These are phyloP conservation scores for Digitonthophagus gazella DNA, from an alignment of 2,888 invertebrate genomes.

Conservation along the genomic window DNA sequence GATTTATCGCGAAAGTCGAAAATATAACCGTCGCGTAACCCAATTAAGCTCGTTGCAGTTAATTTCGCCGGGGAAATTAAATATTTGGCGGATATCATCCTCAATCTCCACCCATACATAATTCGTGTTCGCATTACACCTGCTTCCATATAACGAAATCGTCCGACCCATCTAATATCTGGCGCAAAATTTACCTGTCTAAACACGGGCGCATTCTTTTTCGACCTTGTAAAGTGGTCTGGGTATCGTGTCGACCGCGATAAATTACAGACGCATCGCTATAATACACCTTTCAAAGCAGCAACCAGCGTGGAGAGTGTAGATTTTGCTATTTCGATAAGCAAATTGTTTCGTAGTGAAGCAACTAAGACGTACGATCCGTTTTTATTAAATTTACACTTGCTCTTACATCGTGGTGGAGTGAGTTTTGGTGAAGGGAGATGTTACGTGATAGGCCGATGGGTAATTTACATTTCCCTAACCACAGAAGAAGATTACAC, in stretches of 20 bases:
- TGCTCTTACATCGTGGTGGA: background rate
- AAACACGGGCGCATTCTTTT: slow-evolving; percentile 8
- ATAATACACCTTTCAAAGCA: too few relatives aligned
- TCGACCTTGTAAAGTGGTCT: background rate
- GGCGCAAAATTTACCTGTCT: slow-evolving; percentile 15
- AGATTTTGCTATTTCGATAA: background rate
- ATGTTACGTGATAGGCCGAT: background rate
- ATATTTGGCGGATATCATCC: background rate
- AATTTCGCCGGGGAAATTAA: background rate
- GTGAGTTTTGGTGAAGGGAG: background rate
- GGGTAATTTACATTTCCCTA: background rate
- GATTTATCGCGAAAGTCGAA: background rate
- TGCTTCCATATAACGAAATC: background rate
- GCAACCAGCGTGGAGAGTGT: background rate
- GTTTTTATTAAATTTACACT: background rate
- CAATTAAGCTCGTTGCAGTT: background rate
- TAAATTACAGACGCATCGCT: background rate
- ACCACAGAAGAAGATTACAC: too few relatives aligned
- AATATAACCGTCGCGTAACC: background rate
- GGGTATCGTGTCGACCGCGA: background rate
- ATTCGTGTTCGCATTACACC: background rate
- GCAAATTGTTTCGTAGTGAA: background rate
- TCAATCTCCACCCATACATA: background rate
- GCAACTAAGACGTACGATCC: background rate
- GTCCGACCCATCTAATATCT: slow-evolving; percentile 1